phyloP scores from a whole-genome alignment of 2,888 invertebrate species.

The Hydrotaea cyrtoneurina region DNA sequence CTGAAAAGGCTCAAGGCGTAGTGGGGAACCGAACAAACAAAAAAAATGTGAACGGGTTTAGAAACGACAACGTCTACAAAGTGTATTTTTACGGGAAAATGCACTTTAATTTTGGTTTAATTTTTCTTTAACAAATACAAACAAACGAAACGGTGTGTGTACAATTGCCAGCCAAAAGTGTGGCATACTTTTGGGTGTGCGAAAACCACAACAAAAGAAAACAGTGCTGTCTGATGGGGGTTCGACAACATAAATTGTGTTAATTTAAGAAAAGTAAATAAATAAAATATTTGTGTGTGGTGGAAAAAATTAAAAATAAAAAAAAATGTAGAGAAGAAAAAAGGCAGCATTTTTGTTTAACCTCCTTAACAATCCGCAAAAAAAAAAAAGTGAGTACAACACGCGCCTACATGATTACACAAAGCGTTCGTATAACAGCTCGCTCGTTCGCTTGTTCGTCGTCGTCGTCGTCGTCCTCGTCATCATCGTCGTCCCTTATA shows the following conservation, averaged over 20 bases:
- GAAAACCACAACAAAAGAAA: neutral
- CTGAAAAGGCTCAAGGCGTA: neutral
- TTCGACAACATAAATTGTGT: neutral
- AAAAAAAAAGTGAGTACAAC: slow-evolving; percentile 18
- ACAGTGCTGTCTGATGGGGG: neutral
- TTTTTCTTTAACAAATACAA: neutral
- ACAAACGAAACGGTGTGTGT: neutral
- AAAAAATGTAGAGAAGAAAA: neutral
- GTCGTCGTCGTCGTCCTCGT: too few relatives aligned
- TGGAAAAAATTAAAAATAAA: too few relatives aligned
- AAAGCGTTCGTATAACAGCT: slow-evolving; percentile 8
- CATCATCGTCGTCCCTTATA: neutral
- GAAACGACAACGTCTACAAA: too few relatives aligned
- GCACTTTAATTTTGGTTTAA: neutral
- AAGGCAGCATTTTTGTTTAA: neutral
- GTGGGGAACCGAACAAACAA: too few relatives aligned
- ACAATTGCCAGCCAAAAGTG: too few relatives aligned
- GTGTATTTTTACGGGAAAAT: neutral
- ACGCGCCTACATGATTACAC: slow-evolving; percentile 46
- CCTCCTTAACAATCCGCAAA: neutral
- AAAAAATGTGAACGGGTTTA: too few relatives aligned
- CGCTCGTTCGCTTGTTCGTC: neutral
- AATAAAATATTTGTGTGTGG: too few relatives aligned
- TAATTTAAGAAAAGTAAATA: too few relatives aligned
- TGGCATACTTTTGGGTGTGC: neutral